Evolutionary conservation across 2,888 invertebrate genomes (phyloP).

Genomic region (Synergus itoensis): DNA sequence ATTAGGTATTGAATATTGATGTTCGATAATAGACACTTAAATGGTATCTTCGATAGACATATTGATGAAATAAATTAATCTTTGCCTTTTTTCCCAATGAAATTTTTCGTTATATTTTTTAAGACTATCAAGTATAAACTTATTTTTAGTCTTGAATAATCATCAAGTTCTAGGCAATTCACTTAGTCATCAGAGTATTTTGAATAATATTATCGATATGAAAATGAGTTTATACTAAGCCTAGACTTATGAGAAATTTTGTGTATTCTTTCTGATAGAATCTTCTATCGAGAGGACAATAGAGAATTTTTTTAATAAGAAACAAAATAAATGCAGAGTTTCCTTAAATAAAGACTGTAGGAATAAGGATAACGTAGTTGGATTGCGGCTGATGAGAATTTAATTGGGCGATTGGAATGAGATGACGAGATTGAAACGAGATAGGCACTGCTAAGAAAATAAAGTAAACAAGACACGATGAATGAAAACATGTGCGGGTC

Average conservation of each 20-base stretch:
- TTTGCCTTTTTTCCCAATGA: not conserved
- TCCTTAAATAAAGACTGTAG: not conserved
- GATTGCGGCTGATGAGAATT: constrained; percentile 34
- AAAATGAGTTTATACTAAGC: not conserved
- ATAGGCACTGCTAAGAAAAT: constrained; percentile 38
- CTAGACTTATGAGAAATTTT: not conserved
- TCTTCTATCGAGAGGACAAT: not conserved
- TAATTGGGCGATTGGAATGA: constrained; percentile 35
- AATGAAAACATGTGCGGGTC: constrained; percentile 58
- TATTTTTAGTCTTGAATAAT: too few species aligned
- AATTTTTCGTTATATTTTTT: not conserved
- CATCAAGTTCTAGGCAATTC: too few species aligned
- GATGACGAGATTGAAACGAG: constrained; percentile 37
- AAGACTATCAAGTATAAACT: not conserved
- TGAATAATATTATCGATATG: not conserved
- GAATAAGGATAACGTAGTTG: not conserved
- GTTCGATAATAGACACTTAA: constrained; percentile 29
- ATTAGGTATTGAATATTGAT: constrained; percentile 24
- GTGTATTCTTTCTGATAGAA: too few species aligned
- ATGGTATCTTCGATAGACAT: not conserved
- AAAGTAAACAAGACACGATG: constrained; percentile 46
- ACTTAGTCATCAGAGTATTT: not conserved
- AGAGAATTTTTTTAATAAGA: not conserved
- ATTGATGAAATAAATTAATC: not conserved
- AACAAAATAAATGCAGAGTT: not conserved